Conservation (phyloP, 2,113 vertebrate genomes). For the Parus major region DNA sequence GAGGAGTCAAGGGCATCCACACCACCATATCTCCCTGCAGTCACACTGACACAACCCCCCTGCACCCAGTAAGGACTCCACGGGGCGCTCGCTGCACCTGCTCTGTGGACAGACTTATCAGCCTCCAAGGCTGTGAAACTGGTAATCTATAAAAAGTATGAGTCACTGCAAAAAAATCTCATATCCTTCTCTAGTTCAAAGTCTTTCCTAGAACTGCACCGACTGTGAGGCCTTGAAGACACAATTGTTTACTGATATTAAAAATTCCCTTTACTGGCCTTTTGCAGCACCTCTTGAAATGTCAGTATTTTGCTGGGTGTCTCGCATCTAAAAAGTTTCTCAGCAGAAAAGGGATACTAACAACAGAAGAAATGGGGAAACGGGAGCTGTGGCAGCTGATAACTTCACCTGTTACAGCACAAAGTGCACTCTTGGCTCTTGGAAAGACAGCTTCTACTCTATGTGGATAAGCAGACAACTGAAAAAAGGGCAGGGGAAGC, state of each 20-base stretch:
- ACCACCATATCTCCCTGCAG: background rate
- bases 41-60: background rate
- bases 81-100: background rate
- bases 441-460: background rate
- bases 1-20: background rate
- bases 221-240: background rate
- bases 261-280: background rate
- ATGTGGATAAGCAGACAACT: background rate
- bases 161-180: background rate
- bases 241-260: background rate
- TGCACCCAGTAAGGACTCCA: background rate
- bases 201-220: background rate
- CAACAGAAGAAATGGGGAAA: background rate
- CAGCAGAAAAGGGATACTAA: background rate
- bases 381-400: background rate
- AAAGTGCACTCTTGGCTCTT: background rate
- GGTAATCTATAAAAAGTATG: constrained; percentile 25
- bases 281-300: background rate
- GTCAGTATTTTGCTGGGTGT: background rate
- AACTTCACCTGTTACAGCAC: background rate
- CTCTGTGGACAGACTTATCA: background rate
- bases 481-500: background rate
- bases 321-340: background rate
- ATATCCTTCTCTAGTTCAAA: constrained; percentile 34
- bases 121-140: constrained; percentile 4